Evolutionary conservation across 2,888 invertebrate species (phyloP).

Genomic region (Meteorus cinctellus): DNA sequence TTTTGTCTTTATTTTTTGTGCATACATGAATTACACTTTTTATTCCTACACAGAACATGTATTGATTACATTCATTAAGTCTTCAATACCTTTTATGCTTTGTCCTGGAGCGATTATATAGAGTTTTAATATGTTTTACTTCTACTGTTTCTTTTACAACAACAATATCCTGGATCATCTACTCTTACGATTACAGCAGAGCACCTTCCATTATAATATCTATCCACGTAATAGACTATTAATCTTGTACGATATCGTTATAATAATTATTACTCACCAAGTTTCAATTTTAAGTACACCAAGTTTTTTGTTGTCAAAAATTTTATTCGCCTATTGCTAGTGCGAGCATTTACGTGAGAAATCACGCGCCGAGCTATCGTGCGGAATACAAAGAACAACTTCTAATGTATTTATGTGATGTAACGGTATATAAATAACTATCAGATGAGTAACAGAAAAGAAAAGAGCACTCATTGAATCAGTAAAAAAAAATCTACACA

Average conservation of each 20-base stretch:
- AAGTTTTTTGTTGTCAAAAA: no score
- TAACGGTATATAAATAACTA: no score
- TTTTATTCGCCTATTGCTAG: slow-evolving; percentile 15
- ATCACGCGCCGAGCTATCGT: no score
- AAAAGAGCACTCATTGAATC: no score
- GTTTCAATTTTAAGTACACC: slow-evolving; percentile 49
- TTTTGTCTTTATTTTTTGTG: background rate
- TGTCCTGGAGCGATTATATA: background rate
- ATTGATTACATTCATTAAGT: background rate
- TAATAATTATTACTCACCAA: slow-evolving; percentile 57
- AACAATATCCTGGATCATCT: slow-evolving; percentile 29
- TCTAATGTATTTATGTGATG: no score
- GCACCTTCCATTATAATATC: slow-evolving; percentile 48
- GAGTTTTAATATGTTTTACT: background rate
- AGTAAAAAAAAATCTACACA: no score
- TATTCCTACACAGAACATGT: background rate
- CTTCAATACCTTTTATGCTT: background rate
- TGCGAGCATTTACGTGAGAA: no score
- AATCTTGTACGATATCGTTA: slow-evolving; percentile 42
- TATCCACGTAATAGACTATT: slow-evolving; percentile 31
- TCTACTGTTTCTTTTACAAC: slow-evolving; percentile 2
- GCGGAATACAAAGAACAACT: no score
- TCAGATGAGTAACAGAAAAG: no score
- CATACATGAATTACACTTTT: background rate
- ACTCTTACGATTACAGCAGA: slow-evolving; percentile 55